Conservation (phyloP, 2,797 vertebrate species). For the Fratercula arctica region DNA sequence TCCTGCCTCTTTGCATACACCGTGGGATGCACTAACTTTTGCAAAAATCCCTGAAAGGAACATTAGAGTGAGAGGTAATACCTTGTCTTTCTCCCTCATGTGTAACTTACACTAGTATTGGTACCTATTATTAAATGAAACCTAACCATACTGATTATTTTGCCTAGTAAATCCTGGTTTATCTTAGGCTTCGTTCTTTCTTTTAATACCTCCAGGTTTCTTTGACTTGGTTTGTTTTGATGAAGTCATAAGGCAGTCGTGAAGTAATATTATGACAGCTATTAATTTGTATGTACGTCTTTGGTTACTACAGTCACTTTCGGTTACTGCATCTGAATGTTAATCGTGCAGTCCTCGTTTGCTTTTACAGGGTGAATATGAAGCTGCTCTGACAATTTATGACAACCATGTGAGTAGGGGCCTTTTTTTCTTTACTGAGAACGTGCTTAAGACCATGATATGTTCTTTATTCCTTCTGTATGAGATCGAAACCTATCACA, state of each 20-base stretch:
- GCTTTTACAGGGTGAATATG: conserved; percentile 87
- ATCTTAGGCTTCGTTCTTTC: neutral
- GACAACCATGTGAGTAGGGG: conserved; percentile 85
- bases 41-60: neutral
- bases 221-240: neutral
- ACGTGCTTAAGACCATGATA: rapidly evolving
- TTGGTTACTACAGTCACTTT: neutral
- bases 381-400: conserved; percentile 87
- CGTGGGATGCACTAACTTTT: neutral
- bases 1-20: neutral
- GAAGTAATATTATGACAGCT: neutral
- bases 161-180: neutral
- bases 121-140: neutral
- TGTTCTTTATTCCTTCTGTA: neutral
- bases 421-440: neutral
- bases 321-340: neutral
- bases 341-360: neutral
- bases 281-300: neutral
- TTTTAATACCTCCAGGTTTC: neutral
- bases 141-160: neutral
- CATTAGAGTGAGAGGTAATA: neutral
- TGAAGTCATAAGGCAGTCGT: neutral
- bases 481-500: neutral
- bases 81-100: neutral
- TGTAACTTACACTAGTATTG: neutral